Evolutionary conservation across 35 echinoderm and acorn worm genomes (phyloP).

Genomic region (Apostichopus californicus): DNA sequence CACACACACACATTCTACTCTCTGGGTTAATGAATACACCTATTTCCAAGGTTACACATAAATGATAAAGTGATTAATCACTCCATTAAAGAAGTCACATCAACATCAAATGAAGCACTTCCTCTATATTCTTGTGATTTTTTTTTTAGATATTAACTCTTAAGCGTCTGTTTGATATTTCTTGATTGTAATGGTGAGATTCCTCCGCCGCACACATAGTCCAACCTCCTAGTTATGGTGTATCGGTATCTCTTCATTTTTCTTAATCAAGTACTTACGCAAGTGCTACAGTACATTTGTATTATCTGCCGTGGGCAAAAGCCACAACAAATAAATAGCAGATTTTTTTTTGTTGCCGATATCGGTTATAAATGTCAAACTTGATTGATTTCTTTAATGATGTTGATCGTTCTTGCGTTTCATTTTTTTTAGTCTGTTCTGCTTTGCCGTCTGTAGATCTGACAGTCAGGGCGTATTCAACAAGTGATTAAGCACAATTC

Average conservation of each 20-base stretch:
- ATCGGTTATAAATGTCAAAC: slow-evolving; percentile 21
- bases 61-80: not conserved
- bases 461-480: slow-evolving; percentile 9
- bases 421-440: slow-evolving; percentile 19
- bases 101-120: not conserved
- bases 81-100: not conserved
- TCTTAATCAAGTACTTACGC: not conserved
- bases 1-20: not conserved
- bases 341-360: not conserved
- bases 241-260: too few species aligned
- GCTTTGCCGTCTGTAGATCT: not conserved
- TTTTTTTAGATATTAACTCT: not conserved
- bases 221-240: not conserved
- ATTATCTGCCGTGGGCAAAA: not conserved
- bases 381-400: slow-evolving; percentile 40
- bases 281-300: slow-evolving; percentile 3
- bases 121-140: not conserved
- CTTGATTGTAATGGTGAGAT: not conserved
- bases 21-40: not conserved
- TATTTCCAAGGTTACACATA: not conserved
- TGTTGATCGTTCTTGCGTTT: slow-evolving; percentile 16
- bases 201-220: not conserved
- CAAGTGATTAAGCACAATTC: slow-evolving; percentile 32
- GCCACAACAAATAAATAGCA: not conserved
- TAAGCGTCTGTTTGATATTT: not conserved